These are phyloP conservation scores for Myioborus melanocephalus DNA, from an alignment of 2,797 vertebrate species.

Conservation along the genomic window DNA sequence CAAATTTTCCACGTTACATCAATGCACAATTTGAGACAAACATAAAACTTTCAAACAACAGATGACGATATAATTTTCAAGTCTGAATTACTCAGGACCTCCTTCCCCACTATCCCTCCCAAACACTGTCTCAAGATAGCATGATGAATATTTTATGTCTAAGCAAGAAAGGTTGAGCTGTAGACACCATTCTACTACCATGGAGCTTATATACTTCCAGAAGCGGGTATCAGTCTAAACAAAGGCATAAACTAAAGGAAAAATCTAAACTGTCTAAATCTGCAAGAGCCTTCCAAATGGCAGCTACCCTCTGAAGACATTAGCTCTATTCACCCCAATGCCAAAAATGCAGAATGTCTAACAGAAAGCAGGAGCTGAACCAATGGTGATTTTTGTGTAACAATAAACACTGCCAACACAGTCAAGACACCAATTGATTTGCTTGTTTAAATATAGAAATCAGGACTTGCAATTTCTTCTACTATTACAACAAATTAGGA, in stretches of 20 bases:
- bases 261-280: background rate
- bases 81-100: background rate
- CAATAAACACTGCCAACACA: background rate
- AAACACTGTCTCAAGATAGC: background rate
- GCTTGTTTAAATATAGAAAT: background rate
- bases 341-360: background rate
- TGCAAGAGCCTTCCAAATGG: background rate
- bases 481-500: background rate
- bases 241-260: background rate
- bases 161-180: background rate
- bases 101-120: background rate
- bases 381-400: background rate
- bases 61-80: background rate
- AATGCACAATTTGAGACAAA: background rate
- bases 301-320: background rate
- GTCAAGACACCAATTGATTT: background rate
- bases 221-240: background rate
- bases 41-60: background rate
- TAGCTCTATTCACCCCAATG: background rate
- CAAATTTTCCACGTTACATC: conserved; percentile 14
- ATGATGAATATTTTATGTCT: background rate
- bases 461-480: background rate
- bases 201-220: background rate
- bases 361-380: background rate
- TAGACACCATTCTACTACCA: background rate